A percentile compares a stretch with the other conserved stretches of the same genome.
Evolutionary conservation across 2,113 vertebrate species (phyloP).

Genomic region (Protobothrops mucrosquamatus): DNA sequence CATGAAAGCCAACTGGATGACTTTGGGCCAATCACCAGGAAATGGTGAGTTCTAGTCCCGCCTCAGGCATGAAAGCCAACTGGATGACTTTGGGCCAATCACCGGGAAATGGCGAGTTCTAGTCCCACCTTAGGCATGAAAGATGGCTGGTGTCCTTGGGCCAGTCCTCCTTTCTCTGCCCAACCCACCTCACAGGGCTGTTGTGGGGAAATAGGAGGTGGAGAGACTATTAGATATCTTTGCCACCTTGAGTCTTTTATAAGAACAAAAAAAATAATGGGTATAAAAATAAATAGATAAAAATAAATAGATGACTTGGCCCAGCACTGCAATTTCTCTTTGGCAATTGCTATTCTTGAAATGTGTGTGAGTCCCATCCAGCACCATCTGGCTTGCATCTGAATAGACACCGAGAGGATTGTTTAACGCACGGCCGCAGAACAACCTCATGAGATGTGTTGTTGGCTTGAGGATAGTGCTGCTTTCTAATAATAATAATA

Average conservation of each 20-base stretch:
- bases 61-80: no score
- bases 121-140: not conserved
- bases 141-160: no score
- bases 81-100: no score
- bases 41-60: no score
- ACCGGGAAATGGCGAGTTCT: no score
- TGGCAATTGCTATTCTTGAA: not conserved
- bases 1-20: no score
- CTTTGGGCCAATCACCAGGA: no score
- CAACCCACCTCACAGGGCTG: not conserved
- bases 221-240: not conserved
- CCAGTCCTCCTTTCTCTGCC: not conserved
- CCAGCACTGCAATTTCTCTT: not conserved
- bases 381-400: not conserved
- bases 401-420: not conserved
- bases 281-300: not conserved
- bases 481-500: not conserved
- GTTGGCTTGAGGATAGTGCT: not conserved
- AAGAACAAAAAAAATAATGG: not conserved
- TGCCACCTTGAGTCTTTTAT: not conserved
- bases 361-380: not conserved
- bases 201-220: not conserved
- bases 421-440: not conserved
- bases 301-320: not conserved
- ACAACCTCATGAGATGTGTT: not conserved